Percentiles rank a stretch among this genome's conserved stretches.
phyloP scores from a whole-genome alignment of 2,113 vertebrate genomes.

The Sminthopsis crassicaudata region DNA sequence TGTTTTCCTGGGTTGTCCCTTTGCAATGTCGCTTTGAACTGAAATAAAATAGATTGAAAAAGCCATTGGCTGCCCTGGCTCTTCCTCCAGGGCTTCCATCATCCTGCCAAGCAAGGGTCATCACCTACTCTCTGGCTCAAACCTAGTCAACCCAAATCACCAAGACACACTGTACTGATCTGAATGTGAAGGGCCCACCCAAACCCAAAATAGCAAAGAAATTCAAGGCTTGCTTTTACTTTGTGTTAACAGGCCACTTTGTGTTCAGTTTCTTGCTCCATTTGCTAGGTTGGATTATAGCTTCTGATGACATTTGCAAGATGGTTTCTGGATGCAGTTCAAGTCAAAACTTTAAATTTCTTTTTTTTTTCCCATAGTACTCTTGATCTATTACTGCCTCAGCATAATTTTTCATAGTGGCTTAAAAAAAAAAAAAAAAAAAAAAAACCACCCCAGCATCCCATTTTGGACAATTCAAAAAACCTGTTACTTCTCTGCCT shows the following conservation, averaged over 20 bases:
- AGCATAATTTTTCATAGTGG: constrained; percentile 39
- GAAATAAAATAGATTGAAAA: constrained; percentile 77
- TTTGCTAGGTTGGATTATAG: constrained; percentile 35
- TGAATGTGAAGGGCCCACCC: constrained; percentile 62
- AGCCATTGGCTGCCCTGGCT: constrained; percentile 65
- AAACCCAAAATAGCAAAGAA: constrained; percentile 71
- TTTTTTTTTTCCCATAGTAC: constrained; percentile 33
- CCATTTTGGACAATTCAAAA: constrained; percentile 56
- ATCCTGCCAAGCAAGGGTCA: constrained; percentile 62
- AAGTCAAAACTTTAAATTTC: constrained; percentile 20
- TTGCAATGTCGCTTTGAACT: constrained; percentile 72
- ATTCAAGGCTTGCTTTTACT: constrained; percentile 59
- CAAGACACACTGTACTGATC: constrained; percentile 53
- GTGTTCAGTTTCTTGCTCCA: constrained; percentile 38
- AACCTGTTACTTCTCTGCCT: background rate
- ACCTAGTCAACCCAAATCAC: constrained; percentile 61
- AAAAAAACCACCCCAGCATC: constrained; percentile 31
- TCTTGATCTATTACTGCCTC: constrained; percentile 44
- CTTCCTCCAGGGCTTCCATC: constrained; percentile 57
- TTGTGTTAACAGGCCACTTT: constrained; percentile 33
- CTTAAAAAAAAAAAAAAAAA: background rate
- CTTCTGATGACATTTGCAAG: constrained; percentile 42
- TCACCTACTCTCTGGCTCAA: constrained; percentile 63
- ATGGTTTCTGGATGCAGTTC: constrained; percentile 32
- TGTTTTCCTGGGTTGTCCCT: constrained; percentile 39